Conservation (phyloP, 2,888 invertebrate genomes). For the Melolontha melolontha region DNA sequence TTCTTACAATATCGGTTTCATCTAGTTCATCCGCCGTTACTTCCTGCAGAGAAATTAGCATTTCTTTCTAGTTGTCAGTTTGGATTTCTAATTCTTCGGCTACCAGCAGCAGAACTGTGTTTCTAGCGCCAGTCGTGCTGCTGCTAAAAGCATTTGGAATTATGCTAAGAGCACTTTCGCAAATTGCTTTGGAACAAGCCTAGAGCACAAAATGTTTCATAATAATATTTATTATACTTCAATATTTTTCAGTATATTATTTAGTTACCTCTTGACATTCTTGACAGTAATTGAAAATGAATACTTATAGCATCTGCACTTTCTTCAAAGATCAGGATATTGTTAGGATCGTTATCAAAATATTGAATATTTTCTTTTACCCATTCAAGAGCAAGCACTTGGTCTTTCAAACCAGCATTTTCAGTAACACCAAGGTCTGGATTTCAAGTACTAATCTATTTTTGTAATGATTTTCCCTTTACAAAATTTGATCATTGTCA, state of each 20-base stretch:
- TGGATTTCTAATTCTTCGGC: not conserved
- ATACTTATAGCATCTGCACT: conserved; percentile 27
- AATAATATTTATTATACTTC: not conserved
- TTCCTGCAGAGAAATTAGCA: conserved; percentile 1
- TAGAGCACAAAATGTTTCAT: not conserved
- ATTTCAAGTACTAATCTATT: too few relatives aligned
- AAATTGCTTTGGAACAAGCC: conserved; percentile 32
- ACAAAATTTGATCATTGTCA: too few relatives aligned
- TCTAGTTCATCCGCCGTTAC: not conserved
- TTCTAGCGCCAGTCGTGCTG: not conserved
- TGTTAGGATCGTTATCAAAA: conserved; percentile 24
- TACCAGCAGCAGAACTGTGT: conserved; percentile 2
- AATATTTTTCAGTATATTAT: not conserved
- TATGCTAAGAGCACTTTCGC: conserved; percentile 11
- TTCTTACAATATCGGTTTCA: conserved; percentile 2
- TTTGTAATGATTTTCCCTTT: too few relatives aligned
- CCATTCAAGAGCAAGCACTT: conserved; percentile 34
- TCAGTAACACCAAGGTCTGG: conserved; percentile 15
- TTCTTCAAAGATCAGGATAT: conserved; percentile 17
- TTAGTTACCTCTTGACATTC: conserved; percentile 8
- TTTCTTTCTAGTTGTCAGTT: not conserved
- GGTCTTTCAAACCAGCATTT: conserved; percentile 28
- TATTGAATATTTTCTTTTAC: conserved; percentile 23
- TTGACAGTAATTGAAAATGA: conserved; percentile 24
- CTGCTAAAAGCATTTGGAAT: not conserved